Conservation (phyloP, 2,888 invertebrate genomes). For the Psylliodes chrysocephalus region DNA sequence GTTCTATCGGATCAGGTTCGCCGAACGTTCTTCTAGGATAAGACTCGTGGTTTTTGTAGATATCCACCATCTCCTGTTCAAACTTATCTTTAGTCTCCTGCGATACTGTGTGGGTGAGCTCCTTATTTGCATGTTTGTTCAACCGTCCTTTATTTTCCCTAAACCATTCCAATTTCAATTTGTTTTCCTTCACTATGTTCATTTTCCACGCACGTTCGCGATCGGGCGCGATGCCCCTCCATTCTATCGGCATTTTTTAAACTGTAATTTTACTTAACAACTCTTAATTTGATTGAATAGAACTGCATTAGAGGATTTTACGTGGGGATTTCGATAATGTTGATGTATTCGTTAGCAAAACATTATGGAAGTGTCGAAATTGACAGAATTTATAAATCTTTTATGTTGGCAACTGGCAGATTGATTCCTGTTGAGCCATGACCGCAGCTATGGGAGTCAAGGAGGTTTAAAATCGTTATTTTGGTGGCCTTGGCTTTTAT, state of each 20-base stretch:
- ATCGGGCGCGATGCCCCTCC: constrained; percentile 39
- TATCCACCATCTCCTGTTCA: constrained; percentile 43
- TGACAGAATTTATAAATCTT: no score
- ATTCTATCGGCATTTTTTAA: constrained; percentile 1
- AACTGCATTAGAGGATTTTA: no score
- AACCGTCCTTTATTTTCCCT: constrained; percentile 57
- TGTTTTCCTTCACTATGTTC: constrained; percentile 57
- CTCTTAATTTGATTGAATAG: no score
- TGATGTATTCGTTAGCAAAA: no score
- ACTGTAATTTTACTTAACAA: background rate
- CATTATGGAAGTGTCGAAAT: no score
- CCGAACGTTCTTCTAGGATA: constrained; percentile 42
- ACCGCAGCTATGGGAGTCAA: no score
- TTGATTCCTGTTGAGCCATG: no score
- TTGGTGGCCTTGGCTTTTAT: no score
- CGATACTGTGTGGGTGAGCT: constrained; percentile 50
- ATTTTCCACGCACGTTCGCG: constrained; percentile 47
- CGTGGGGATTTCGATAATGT: no score
- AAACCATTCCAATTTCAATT: constrained; percentile 61
- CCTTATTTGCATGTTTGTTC: constrained; percentile 53
- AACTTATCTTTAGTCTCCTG: constrained; percentile 52
- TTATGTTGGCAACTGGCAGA: no score
- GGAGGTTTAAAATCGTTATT: no score
- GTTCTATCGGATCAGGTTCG: constrained; percentile 40
- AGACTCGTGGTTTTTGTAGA: constrained; percentile 49